phyloP scores from a whole-genome alignment of 2,888 invertebrate genomes.

The Colletes collaris region DNA sequence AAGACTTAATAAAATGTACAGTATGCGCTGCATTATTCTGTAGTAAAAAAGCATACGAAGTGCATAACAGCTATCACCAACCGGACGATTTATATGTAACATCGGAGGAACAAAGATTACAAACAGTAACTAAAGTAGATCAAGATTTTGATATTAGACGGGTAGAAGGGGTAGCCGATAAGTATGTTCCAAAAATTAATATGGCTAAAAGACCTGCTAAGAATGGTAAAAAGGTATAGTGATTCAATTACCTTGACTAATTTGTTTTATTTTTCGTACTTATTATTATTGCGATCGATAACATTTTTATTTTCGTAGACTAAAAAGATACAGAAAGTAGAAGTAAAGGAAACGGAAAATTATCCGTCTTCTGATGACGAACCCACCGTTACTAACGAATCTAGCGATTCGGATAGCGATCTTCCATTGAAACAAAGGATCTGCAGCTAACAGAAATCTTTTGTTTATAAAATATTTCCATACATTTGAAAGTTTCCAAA shows the following conservation, averaged over 20 bases:
- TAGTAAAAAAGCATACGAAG: slow-evolving; percentile 87
- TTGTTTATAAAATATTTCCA: slow-evolving; percentile 25
- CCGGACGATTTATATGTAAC: slow-evolving; percentile 86
- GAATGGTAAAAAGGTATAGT: slow-evolving; percentile 66
- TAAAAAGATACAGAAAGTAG: slow-evolving; percentile 53
- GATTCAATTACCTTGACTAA: neutral
- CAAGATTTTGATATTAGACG: slow-evolving; percentile 84
- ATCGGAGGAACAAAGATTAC: slow-evolving; percentile 84
- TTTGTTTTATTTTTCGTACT: neutral
- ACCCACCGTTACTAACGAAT: slow-evolving; percentile 55
- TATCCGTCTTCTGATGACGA: slow-evolving; percentile 66
- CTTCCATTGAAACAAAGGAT: slow-evolving; percentile 73
- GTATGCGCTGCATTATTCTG: slow-evolving; percentile 88
- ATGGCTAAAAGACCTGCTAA: slow-evolving; percentile 65
- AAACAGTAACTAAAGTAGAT: slow-evolving; percentile 84
- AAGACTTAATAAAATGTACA: slow-evolving; percentile 86
- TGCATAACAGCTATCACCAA: slow-evolving; percentile 86
- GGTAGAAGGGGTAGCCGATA: slow-evolving; percentile 78
- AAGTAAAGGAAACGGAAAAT: slow-evolving; percentile 46
- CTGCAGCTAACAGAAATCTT: slow-evolving; percentile 69
- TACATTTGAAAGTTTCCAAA: slow-evolving; percentile 18
- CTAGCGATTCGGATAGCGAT: slow-evolving; percentile 79
- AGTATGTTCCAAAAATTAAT: slow-evolving; percentile 73
- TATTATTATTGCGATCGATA: neutral
- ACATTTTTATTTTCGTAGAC: slow-evolving; percentile 52